phyloP scores from a whole-genome alignment of 2,888 invertebrate species.

The Nineta flava region DNA sequence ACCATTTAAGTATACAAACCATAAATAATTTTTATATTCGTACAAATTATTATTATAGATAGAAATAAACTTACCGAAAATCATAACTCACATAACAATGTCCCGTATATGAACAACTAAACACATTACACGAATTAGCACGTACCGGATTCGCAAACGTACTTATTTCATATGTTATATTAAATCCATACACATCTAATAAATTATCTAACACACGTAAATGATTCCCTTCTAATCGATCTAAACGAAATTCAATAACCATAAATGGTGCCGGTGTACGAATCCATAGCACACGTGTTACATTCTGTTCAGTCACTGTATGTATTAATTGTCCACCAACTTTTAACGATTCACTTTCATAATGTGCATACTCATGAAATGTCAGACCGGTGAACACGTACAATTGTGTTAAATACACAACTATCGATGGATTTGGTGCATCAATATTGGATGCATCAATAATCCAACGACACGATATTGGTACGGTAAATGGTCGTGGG shows the following conservation, averaged over 20 bases:
- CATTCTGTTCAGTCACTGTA: slow-evolving; percentile 56
- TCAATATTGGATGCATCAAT: slow-evolving; percentile 54
- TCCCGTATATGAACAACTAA: slow-evolving; percentile 72
- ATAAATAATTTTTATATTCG: too few relatives aligned
- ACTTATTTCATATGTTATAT: slow-evolving; percentile 76
- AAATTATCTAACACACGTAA: slow-evolving; percentile 65
- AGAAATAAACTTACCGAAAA: slow-evolving; percentile 45
- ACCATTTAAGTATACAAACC: too few relatives aligned
- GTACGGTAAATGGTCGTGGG: slow-evolving; percentile 64
- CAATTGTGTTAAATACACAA: slow-evolving; percentile 76
- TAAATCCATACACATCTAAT: slow-evolving; percentile 79
- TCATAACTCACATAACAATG: slow-evolving; percentile 59
- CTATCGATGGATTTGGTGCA: slow-evolving; percentile 48
- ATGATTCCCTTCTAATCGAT: slow-evolving; percentile 63
- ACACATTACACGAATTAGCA: slow-evolving; percentile 53
- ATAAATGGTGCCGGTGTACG: slow-evolving; percentile 55
- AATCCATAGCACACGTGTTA: slow-evolving; percentile 45
- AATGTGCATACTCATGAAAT: slow-evolving; percentile 62
- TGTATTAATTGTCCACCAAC: slow-evolving; percentile 49
- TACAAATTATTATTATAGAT: too few relatives aligned
- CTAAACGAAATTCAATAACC: slow-evolving; percentile 59
- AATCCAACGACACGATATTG: slow-evolving; percentile 75
- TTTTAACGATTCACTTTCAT: slow-evolving; percentile 43
- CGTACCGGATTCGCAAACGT: slow-evolving; percentile 34
- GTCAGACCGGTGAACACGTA: slow-evolving; percentile 65